phyloP scores from a whole-genome alignment of 2,113 vertebrate genomes.

The Datnioides undecimradiatus region DNA sequence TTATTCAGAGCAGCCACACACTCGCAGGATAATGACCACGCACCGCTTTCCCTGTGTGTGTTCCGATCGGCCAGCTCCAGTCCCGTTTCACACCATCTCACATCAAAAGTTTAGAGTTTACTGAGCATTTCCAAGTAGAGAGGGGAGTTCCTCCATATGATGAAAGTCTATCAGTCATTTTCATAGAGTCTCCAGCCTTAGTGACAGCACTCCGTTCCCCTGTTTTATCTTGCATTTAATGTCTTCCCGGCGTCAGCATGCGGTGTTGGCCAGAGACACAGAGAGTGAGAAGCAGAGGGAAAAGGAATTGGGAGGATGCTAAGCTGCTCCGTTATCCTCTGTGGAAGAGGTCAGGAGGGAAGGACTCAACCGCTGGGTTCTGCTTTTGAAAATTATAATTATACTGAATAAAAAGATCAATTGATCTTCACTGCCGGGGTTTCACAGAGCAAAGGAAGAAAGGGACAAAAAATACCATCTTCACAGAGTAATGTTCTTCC shows the following conservation, averaged over 20 bases:
- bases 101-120: conserved; percentile 66
- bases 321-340: conserved; percentile 6
- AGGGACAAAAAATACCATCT: not conserved
- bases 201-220: conserved; percentile 45
- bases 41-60: not conserved
- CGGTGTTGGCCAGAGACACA: conserved; percentile 41
- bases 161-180: conserved; percentile 71
- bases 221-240: conserved; percentile 78
- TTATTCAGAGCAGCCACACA: conserved; percentile 37
- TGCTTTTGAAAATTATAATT: conserved; percentile 30
- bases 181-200: conserved; percentile 61
- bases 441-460: not conserved
- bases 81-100: conserved; percentile 41
- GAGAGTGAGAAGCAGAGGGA: not conserved
- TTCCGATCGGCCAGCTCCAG: conserved; percentile 4
- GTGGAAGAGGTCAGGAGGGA: conserved; percentile 31
- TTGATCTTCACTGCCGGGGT: conserved; percentile 18
- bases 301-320: conserved; percentile 11
- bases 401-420: conserved; percentile 16
- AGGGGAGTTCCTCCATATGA: conserved; percentile 45
- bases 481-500: conserved; percentile 1
- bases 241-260: conserved; percentile 54
- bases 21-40: conserved; percentile 37
- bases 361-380: conserved; percentile 9
- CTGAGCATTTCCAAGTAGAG: conserved; percentile 66